These are phyloP conservation scores for Semicossyphus pulcher DNA, from an alignment of 2,113 vertebrate genomes.

Conservation along the genomic window DNA sequence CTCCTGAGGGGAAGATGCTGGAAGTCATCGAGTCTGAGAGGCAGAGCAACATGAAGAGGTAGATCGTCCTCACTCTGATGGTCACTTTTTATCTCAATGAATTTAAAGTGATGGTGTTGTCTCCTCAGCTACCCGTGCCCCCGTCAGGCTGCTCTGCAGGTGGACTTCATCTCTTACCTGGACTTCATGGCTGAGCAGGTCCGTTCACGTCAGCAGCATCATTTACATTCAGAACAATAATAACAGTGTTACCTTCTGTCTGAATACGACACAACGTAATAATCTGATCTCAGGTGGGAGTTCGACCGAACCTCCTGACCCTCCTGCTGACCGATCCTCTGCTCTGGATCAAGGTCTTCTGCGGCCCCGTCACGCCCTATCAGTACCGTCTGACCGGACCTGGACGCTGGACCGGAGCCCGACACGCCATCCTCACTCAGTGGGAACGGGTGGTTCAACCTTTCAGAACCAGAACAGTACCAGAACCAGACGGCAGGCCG, in stretches of 20 bases:
- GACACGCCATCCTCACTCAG: constrained; percentile 88
- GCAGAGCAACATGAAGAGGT: constrained; percentile 79
- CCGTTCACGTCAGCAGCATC: constrained; percentile 1
- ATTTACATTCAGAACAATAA: background rate
- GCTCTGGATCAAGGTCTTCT: constrained; percentile 85
- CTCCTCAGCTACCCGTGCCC: constrained; percentile 51
- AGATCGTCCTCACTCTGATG: background rate
- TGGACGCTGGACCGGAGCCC: constrained; percentile 88
- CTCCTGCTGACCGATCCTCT: constrained; percentile 87
- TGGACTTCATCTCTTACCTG: constrained; percentile 84
- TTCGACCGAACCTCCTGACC: constrained; percentile 80
- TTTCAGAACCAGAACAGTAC: constrained; percentile 83
- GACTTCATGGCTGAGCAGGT: constrained; percentile 85
- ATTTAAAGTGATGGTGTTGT: background rate
- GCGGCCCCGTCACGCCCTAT: constrained; percentile 90
- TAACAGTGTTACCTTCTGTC: background rate
- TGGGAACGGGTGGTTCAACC: constrained; percentile 87
- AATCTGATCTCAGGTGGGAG: constrained; percentile 75
- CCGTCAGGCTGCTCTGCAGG: constrained; percentile 74
- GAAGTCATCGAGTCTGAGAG: constrained; percentile 80
- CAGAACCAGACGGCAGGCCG: constrained; percentile 16
- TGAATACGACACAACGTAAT: background rate
- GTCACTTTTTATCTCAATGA: background rate
- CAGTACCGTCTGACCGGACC: constrained; percentile 91
- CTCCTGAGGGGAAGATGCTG: constrained; percentile 81